A percentile compares a stretch with the other conserved stretches of the same genome.
These are phyloP conservation scores for Liopterus haemorrhoidalis DNA, from an alignment of 2,888 invertebrate species.

Conservation along the genomic window DNA sequence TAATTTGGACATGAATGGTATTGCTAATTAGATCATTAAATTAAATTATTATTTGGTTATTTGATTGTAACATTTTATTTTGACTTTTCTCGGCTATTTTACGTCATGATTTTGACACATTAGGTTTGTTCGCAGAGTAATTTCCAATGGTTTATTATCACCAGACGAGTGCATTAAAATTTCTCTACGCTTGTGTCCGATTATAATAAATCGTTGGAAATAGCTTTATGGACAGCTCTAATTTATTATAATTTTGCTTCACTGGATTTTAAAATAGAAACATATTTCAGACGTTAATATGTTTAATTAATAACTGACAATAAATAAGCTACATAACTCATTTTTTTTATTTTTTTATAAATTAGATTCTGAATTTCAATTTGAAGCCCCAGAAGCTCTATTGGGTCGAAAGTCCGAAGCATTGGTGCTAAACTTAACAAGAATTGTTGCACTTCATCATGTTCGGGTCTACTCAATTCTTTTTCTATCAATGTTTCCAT, in stretches of 20 bases:
- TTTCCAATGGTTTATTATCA: too few species aligned
- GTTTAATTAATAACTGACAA: background rate
- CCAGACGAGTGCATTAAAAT: too few species aligned
- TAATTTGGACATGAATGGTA: slow-evolving; percentile 4
- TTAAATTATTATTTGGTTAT: too few species aligned
- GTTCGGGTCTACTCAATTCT: background rate
- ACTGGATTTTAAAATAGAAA: too few species aligned
- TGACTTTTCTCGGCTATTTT: too few species aligned
- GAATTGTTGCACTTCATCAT: slow-evolving; percentile 3
- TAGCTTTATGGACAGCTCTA: too few species aligned
- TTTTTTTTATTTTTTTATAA: slow-evolving; percentile 6
- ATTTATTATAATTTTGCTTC: too few species aligned
- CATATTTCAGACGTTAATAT: background rate
- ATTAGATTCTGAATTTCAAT: background rate
- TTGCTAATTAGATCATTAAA: slow-evolving; percentile 5
- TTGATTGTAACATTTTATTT: too few species aligned
- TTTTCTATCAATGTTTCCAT: background rate
- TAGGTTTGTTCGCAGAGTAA: too few species aligned
- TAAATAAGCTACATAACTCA: background rate
- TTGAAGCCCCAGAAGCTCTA: background rate
- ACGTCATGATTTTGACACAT: too few species aligned
- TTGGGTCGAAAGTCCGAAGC: background rate
- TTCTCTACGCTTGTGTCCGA: too few species aligned
- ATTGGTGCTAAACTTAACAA: slow-evolving; percentile 5
- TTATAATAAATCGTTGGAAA: too few species aligned